Base-by-base conservation (phyloP, 2,113 vertebrate species). In the Eupsittula cactorum region DNA sequence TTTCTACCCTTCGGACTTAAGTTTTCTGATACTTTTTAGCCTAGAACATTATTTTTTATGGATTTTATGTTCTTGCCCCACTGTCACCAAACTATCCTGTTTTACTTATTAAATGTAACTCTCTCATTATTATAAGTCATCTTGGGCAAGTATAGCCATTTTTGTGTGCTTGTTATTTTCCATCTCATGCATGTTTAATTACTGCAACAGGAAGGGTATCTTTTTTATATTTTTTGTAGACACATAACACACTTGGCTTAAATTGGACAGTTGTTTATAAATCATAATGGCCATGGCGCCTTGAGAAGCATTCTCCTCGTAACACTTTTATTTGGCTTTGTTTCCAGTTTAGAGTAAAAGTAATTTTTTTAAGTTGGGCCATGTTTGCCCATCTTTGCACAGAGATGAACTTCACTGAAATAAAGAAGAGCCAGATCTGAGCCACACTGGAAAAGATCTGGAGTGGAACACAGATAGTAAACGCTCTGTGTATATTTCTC, bases 201-300 rank as follows among this genome's bases (percentile, higher is more conserved):
- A 78, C 42, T 3, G 5, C 77, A 95, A 78, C 64, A 90, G 42
- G 50, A 94, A 92, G 50, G 24, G 14, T 60, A 52, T 82, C 27
- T 94, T 77, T 90, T 24, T 92, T 93, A 91, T 92, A 86, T 76
- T 94, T 95, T 95, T 84, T 88, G 65, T 39, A 88, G 62, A 78
- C 27, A 79, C 73, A 50, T 29, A 86, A 5, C 15, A 84, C 35
- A 57, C 37, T 84, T 71, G n/a, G 55, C 55, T 82, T 94, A 71
- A 86, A 88, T 53, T 57, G 62, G 55, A 63, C 33, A 62, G 15
- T 82, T 92, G 73, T 95, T 94, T 94, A 90, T 69, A 95, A 88
- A 88, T 47, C 46, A 68, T 81, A 60, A 65, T 37, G 6, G 33
- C 9, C 93, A 94, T 0, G 35, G 85, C 0, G 35, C 82, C 92